These are phyloP conservation scores for Eubasilissa regina DNA, from an alignment of 1,140 invertebrate species.

Conservation along the genomic window DNA sequence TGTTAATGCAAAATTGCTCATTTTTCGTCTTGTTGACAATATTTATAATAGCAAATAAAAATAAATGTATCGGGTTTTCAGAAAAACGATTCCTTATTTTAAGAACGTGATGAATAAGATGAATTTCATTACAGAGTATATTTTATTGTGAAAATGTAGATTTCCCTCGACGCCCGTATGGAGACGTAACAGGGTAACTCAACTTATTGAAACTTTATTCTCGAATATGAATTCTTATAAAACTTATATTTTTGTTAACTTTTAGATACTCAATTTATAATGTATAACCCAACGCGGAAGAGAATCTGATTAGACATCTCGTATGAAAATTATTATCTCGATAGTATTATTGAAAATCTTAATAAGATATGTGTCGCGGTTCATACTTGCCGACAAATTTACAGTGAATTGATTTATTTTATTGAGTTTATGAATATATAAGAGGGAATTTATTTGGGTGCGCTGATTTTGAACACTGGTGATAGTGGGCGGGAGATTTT, in stretches of 20 bases:
- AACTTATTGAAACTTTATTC: not conserved
- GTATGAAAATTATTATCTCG: no score
- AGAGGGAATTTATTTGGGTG: no score
- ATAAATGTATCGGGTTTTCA: not conserved
- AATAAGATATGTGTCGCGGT: no score
- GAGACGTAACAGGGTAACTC: not conserved
- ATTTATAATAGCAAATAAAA: not conserved
- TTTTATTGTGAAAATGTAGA: conserved; percentile 32
- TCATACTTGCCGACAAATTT: no score
- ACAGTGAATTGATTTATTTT: not conserved
- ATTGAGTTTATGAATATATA: no score
- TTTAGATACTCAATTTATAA: conserved; percentile 23
- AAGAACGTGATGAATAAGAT: not conserved
- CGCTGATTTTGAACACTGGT: no score
- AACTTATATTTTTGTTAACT: conserved; percentile 16
- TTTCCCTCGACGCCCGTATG: conserved; percentile 26
- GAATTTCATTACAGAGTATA: conserved; percentile 14
- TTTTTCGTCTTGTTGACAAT: no score
- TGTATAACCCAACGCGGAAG: conserved; percentile 1
- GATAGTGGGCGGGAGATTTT: no score
- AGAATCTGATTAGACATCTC: conserved; percentile 13
- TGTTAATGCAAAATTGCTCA: no score
- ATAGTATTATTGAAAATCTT: no score
- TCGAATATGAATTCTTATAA: not conserved
- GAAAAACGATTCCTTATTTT: not conserved